Base-by-base conservation (phyloP, 2,113 vertebrate species). In the Poeciliopsis occidentalis region DNA sequence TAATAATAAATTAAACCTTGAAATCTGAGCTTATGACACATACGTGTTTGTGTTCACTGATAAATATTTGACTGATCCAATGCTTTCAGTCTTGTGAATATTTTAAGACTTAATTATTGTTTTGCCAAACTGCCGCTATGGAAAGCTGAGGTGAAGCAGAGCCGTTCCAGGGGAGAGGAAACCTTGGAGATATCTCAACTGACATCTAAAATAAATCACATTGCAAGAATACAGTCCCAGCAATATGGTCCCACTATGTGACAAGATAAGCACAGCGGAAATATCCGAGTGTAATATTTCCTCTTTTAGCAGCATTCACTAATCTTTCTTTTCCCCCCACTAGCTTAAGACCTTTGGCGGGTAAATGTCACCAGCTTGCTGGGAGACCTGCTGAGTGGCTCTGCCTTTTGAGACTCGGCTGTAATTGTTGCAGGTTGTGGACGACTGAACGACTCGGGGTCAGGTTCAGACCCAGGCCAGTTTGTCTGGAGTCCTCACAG, bases 361-460 rank as follows among this genome's bases (percentile, higher is more conserved):
- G 51, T 66, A 78, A 78, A 71, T 71, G 67, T 65, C 75, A 65
- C 17, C 51, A 41, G 47, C 47, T 67, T 41, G 73, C 51, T 31
- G 64, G 74, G 44, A 32, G 44, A 47, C 66, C 39, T 17, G 66
- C 37, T 19, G 74, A 39, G 75, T 29, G 60, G 24, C 64, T 22
- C 31, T 24, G 32, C 44, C 39, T 12, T 10, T 44, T 27, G 29
- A 19, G 32, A 34, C 57, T 10, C 2, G 26, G 60, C 75, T 60
- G 31, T 65, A 39, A 64, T 54, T 74, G 71, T 66, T 66, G 63
- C 72, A 61, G 64, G 51, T 67, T 44, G 12, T 65, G 60, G 51
- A 66, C 19, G 64, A 34, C 17, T 57, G 54, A 67, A 12, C 5
- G 41, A 57, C 31, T 15, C 60, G 64, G 8, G 67, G 57, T 69